A percentile compares a stretch with the other conserved stretches of the same genome.
phyloP scores from a whole-genome alignment of 2,113 vertebrate species.

The Neotragus moschatus region DNA sequence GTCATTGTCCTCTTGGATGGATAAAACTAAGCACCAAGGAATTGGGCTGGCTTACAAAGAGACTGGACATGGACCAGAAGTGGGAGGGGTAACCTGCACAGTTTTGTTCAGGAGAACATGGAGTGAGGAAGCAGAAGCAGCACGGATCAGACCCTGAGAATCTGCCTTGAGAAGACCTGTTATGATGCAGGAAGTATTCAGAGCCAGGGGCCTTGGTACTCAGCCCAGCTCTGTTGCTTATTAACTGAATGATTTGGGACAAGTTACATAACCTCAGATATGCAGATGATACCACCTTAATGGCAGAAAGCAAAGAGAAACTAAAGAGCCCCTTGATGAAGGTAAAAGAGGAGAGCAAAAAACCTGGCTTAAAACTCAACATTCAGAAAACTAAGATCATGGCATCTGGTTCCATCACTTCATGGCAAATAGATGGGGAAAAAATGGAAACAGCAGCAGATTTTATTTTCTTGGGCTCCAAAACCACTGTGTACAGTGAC shows the following conservation, averaged over 20 bases:
- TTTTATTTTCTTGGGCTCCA: background rate
- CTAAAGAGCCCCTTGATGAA: background rate
- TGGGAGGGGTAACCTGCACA: background rate
- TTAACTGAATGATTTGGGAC: background rate
- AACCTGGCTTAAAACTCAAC: background rate
- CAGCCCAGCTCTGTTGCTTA: background rate
- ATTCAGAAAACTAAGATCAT: background rate
- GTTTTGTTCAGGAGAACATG: background rate
- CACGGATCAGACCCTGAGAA: background rate
- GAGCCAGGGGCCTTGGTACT: background rate
- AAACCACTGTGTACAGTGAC: background rate
- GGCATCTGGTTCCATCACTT: background rate
- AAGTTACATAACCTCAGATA: background rate
- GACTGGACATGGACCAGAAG: background rate
- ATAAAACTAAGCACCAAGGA: background rate
- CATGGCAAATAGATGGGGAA: background rate
- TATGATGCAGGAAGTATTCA: fast-evolving
- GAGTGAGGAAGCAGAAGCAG: background rate
- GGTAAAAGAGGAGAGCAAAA: background rate
- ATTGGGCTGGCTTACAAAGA: background rate
- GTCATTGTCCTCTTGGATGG: background rate
- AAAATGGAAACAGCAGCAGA: background rate
- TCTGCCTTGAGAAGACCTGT: background rate
- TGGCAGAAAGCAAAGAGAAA: background rate
- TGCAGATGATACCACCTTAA: background rate